Evolutionary conservation across 1,140 invertebrate species (phyloP).

Genomic region (Brachionus calyciflorus): DNA sequence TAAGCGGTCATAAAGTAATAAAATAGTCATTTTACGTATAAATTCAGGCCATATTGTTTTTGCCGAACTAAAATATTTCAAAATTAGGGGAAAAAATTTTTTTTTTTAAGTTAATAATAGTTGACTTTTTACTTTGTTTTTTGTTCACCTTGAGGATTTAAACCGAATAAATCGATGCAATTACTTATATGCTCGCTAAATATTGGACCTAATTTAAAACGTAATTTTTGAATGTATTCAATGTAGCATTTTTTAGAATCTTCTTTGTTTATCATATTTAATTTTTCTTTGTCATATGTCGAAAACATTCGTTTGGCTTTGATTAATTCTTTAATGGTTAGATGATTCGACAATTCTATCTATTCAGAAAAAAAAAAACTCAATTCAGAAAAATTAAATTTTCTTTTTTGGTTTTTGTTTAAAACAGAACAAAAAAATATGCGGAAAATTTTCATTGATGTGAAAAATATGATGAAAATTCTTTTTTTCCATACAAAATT

Average conservation of each 20-base stretch:
- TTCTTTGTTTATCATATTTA: constrained; percentile 27
- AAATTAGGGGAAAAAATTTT: no score
- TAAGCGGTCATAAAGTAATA: constrained; percentile 12
- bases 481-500: no score
- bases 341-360: constrained; percentile 29
- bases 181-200: constrained; percentile 17
- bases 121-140: neutral
- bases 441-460: no score
- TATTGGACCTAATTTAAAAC: constrained; percentile 2
- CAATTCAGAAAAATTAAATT: no score
- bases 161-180: constrained; percentile 14
- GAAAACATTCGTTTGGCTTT: constrained; percentile 27
- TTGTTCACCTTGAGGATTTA: neutral
- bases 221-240: constrained; percentile 16
- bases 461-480: no score
- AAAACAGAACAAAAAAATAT: no score
- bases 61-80: neutral
- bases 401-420: no score
- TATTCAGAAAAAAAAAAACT: neutral
- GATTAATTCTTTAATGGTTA: constrained; percentile 32
- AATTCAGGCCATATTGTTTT: constrained; percentile 44
- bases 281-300: constrained; percentile 4
- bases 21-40: constrained; percentile 29
- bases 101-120: neutral
- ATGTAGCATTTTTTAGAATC: constrained; percentile 31